Evolutionary conservation across 2,888 invertebrate species (phyloP).

Genomic region (Coenonympha glycerion): DNA sequence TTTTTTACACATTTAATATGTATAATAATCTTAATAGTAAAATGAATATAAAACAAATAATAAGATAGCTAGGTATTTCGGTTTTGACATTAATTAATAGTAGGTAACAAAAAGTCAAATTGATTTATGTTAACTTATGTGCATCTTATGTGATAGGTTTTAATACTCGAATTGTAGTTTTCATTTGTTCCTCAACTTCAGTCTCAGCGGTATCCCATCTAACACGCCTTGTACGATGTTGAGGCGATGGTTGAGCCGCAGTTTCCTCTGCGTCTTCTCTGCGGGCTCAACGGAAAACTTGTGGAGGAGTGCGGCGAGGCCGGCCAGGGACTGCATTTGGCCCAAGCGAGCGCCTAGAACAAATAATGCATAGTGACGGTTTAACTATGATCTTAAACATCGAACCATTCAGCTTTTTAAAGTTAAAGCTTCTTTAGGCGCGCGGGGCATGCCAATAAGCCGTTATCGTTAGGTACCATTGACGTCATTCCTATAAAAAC

Average conservation of each 20-base stretch:
- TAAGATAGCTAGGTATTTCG: neutral
- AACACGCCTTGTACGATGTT: conserved; percentile 45
- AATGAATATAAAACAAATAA: neutral
- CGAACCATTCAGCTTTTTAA: no score
- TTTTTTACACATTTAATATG: neutral
- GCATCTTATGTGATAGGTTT: no score
- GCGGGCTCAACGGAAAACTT: conserved; percentile 47
- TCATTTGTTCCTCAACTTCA: conserved; percentile 1
- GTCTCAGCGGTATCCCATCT: conserved; percentile 44
- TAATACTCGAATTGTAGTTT: no score
- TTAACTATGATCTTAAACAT: no score
- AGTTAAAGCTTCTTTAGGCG: no score
- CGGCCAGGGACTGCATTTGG: conserved; percentile 58
- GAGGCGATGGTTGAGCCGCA: conserved; percentile 39
- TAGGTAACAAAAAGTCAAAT: no score
- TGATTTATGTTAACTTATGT: no score
- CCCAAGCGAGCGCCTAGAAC: conserved; percentile 51
- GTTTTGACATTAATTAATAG: neutral
- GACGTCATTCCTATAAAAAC: no score
- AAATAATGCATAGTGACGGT: neutral
- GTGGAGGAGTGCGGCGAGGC: conserved; percentile 51
- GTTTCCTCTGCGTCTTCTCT: conserved; percentile 34
- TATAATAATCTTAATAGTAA: conserved; percentile 1
- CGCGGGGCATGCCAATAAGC: no score
- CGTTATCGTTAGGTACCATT: no score